Base-by-base conservation (phyloP, 2,113 vertebrate species). In the Aspidoscelis tigris region DNA sequence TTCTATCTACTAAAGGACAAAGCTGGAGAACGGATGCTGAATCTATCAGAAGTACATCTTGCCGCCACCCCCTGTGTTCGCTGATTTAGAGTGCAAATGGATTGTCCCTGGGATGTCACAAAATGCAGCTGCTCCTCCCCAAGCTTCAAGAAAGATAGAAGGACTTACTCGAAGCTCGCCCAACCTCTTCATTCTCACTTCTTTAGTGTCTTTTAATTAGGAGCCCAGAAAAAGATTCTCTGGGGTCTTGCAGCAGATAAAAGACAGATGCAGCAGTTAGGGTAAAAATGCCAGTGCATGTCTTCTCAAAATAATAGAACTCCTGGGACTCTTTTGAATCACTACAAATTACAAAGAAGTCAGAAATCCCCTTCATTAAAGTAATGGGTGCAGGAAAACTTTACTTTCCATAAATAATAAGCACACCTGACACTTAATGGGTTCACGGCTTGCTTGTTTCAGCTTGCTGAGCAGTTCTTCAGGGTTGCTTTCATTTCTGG, bases 121-220 rank as follows among this genome's bases (percentile, higher is more conserved):
- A 5, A 39, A 16, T 70, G 68, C 2, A 0, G 5, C 16, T 24
- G 53, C 71, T 39, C 1, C 39, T 22, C 41, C 21, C 21, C 41
- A 44, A 14, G 6, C 14, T 77, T 43, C 11, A 50, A n/a, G 47
- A 20, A 76, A 50, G 47, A 61, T 6, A 18, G 5, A n/a, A 20
- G 5, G 16, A 61, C 9, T 55, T 55, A 55, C 21, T n/a, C 69
- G 26, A 14, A 73, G 43, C 58, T 11, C 55, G 24, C 68, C 22
- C 8, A 44, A 7, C 2, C 24, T 76, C 68, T 47, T 47, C 26
- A 14, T 78, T 44, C 47, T 72, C 58, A 22, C 55, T 72, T 79
- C 55, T 79, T 78, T 92, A 91, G 90, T 88, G 86, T 89, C 80
- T 87, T 89, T 86, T 77, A 89, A 58, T 79, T 81, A 69, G 69